Evolutionary conservation across 2,888 invertebrate genomes (phyloP).

Genomic region (Papilio elwesi): DNA sequence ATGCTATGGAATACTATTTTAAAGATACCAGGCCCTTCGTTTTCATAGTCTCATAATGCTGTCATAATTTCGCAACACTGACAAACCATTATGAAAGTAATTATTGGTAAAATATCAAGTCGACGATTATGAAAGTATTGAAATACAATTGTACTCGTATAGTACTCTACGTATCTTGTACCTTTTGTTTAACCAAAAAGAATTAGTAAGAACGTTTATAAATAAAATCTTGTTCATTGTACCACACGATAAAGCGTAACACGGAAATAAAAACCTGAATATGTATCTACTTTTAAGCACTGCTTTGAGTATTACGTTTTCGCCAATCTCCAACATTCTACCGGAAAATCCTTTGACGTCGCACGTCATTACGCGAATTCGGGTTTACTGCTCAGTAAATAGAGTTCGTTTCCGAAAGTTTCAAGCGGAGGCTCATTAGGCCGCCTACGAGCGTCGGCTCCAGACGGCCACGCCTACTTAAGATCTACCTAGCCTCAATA

Average conservation of each 20-base stretch:
- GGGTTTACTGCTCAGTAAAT: conserved; percentile 50
- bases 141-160: too few species aligned
- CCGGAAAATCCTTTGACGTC: conserved; percentile 47
- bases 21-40: too few species aligned
- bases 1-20: conserved; percentile 4
- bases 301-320: conserved; percentile 50
- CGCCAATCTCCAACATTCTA: conserved; percentile 52
- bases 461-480: conserved; percentile 63
- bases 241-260: conserved; percentile 52
- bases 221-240: conserved; percentile 3
- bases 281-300: conserved; percentile 41
- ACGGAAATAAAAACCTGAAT: conserved; percentile 44
- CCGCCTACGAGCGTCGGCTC: conserved; percentile 56
- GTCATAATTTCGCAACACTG: too few species aligned
- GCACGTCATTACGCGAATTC: conserved; percentile 43
- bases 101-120: background rate
- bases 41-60: too few species aligned
- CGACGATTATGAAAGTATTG: background rate
- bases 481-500: conserved; percentile 44
- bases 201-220: background rate
- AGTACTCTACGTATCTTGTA: background rate
- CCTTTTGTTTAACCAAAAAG: background rate
- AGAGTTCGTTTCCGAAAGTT: conserved; percentile 55
- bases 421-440: conserved; percentile 59
- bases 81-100: background rate